phyloP scores from a whole-genome alignment of 2,113 vertebrate genomes.

The Percopsis transmontana region DNA sequence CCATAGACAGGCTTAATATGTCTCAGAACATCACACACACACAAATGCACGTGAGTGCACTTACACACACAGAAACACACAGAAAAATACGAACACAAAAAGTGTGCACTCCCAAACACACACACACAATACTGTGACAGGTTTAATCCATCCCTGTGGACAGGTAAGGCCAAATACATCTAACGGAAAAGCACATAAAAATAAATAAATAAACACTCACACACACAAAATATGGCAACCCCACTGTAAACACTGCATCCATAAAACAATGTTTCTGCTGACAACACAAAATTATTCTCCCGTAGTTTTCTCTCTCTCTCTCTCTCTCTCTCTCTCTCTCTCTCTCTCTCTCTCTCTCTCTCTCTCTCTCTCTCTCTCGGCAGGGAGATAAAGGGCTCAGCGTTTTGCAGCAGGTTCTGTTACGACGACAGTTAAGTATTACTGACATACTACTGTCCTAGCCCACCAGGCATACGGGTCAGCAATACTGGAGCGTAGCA shows the following conservation, averaged over 20 bases:
- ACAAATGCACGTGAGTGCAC: background rate
- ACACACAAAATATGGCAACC: constrained; percentile 35
- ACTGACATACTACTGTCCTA: constrained; percentile 44
- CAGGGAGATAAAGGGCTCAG: background rate
- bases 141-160: constrained; percentile 68
- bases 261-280: constrained; percentile 74
- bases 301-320: background rate
- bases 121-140: constrained; percentile 50
- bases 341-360: constrained; percentile 1
- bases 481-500: constrained; percentile 15
- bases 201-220: background rate
- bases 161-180: constrained; percentile 67
- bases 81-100: background rate
- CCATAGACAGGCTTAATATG: constrained; percentile 65
- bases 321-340: background rate
- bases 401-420: constrained; percentile 31
- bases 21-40: constrained; percentile 52
- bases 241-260: constrained; percentile 56
- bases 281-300: constrained; percentile 61
- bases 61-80: background rate
- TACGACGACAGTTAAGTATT: constrained; percentile 28
- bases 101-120: constrained; percentile 23
- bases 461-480: constrained; percentile 30
- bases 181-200: constrained; percentile 22
- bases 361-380: constrained; percentile 35